phyloP scores from a whole-genome alignment of 2,797 vertebrate genomes.

The Fundulus diaphanus region DNA sequence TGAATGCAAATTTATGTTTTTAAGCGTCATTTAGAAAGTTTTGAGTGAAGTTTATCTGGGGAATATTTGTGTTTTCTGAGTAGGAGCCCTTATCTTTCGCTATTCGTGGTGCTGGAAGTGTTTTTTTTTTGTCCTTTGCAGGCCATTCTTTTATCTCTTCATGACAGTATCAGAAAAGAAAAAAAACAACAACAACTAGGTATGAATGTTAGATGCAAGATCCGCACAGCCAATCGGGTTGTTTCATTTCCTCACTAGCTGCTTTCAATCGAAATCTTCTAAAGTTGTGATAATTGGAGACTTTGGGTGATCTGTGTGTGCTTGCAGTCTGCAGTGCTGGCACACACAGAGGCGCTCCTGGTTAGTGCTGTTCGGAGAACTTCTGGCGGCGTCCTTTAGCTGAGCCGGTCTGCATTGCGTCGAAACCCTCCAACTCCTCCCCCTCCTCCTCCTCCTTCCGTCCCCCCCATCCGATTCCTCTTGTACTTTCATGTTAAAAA shows the following conservation, averaged over 20 bases:
- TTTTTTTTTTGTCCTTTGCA: constrained; percentile 15
- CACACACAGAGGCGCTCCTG: constrained; percentile 69
- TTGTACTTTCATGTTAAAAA: constrained; percentile 72
- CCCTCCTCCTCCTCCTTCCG: constrained; percentile 45
- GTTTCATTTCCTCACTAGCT: not conserved
- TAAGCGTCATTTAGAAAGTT: not conserved
- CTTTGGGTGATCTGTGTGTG: constrained; percentile 32
- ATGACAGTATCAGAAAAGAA: constrained; percentile 13
- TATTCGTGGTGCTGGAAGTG: constrained; percentile 76
- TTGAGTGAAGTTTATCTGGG: not conserved
- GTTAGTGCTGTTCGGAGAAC: constrained; percentile 77
- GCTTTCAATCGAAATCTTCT: not conserved
- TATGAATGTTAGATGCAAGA: constrained; percentile 7
- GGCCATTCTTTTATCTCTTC: not conserved
- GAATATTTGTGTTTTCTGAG: constrained; percentile 19
- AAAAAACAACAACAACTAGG: not conserved
- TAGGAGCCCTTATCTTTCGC: constrained; percentile 43
- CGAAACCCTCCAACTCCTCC: constrained; percentile 81
- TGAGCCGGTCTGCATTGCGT: constrained; percentile 87
- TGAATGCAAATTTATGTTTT: not conserved
- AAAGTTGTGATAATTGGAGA: constrained; percentile 12
- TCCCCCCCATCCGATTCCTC: constrained; percentile 20
- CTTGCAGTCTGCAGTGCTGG: constrained; percentile 72
- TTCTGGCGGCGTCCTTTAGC: constrained; percentile 81
- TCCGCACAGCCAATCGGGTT: constrained; percentile 2